Percentiles rank a stretch among this genome's conserved stretches.
phyloP scores from a whole-genome alignment of 2,888 invertebrate species.

The Eilema depressum region DNA sequence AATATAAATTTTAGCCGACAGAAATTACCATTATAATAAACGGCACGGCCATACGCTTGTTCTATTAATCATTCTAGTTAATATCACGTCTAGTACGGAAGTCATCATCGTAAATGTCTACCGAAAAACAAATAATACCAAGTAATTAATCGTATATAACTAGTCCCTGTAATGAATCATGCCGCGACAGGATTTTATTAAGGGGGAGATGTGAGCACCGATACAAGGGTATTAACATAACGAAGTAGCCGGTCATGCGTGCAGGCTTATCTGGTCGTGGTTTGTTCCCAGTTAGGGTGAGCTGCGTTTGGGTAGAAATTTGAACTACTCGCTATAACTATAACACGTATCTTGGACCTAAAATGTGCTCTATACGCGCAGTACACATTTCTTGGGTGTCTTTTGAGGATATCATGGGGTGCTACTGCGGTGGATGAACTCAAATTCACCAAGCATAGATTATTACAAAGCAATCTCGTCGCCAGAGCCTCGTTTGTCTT shows the following conservation, averaged over 20 bases:
- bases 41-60: neutral
- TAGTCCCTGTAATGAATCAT: conserved; percentile 57
- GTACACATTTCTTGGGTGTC: too few species aligned
- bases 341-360: too few species aligned
- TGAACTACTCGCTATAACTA: too few species aligned
- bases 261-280: conserved; percentile 58
- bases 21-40: too few species aligned
- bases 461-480: too few species aligned
- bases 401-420: too few species aligned
- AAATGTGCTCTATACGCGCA: too few species aligned
- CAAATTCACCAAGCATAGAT: too few species aligned
- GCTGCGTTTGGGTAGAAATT: neutral
- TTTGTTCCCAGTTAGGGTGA: conserved; percentile 33
- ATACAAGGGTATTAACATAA: conserved; percentile 68
- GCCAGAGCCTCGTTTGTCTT: too few species aligned
- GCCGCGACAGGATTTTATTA: conserved; percentile 50
- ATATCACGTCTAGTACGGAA: conserved; percentile 1
- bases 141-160: conserved; percentile 29
- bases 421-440: too few species aligned
- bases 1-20: too few species aligned
- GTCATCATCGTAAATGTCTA: conserved; percentile 4
- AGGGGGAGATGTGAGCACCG: conserved; percentile 62
- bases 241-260: conserved; percentile 69
- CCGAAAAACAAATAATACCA: conserved; percentile 20
- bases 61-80: neutral